Evolutionary conservation across 1,140 invertebrate species (phyloP).

Genomic region (Stegodyphus mimosarum): DNA sequence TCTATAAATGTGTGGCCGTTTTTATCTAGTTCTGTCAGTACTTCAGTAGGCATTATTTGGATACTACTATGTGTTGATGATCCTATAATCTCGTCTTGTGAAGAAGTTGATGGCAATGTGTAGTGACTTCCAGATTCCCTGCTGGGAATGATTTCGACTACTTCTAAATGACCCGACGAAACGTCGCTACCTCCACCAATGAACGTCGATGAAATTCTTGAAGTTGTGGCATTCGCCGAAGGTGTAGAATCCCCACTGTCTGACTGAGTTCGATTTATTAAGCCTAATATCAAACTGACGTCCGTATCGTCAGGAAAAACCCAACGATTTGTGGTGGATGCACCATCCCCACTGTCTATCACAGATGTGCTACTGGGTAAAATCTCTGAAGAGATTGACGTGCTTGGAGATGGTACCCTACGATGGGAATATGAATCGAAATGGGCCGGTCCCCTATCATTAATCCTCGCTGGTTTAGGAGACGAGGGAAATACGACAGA

Average conservation of each 20-base stretch:
- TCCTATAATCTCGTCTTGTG: not conserved
- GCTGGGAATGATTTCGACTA: conserved; percentile 38
- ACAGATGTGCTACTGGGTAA: conserved; percentile 5
- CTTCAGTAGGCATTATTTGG: conserved; percentile 34
- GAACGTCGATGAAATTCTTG: not conserved
- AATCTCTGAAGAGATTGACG: not conserved
- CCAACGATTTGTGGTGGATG: conserved; percentile 2
- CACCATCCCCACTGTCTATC: not conserved
- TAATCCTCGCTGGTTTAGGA: conserved; percentile 75
- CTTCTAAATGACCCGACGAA: conserved; percentile 27
- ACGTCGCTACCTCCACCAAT: not conserved
- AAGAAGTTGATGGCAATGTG: not conserved
- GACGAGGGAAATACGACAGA: conserved; percentile 69
- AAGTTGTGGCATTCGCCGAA: not conserved
- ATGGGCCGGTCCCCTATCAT: conserved; percentile 81
- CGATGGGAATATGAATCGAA: conserved; percentile 26
- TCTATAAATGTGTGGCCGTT: conserved; percentile 49
- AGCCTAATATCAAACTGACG: conserved; percentile 37
- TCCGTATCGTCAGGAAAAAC: conserved; percentile 25
- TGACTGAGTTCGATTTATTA: conserved; percentile 4
- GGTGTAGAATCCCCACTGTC: not conserved
- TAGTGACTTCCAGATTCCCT: not conserved
- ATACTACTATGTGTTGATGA: not conserved
- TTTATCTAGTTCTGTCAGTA: conserved; percentile 39
- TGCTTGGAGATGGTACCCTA: conserved; percentile 1